Base-by-base conservation (phyloP, 2,797 vertebrate genomes). In the Pipistrellus nathusii region DNA sequence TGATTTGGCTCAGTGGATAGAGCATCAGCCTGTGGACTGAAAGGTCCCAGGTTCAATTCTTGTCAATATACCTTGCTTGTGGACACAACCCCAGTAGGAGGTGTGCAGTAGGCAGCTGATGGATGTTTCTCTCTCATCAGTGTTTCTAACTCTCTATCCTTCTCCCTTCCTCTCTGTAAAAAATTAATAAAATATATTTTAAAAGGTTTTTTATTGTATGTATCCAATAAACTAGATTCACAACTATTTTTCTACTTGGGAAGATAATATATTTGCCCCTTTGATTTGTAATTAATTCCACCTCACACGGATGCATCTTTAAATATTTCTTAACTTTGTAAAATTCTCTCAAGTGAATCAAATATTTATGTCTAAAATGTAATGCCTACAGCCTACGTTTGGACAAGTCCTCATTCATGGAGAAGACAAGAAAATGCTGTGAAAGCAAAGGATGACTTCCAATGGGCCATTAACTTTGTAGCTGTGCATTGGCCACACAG, bases 251-350 rank as follows among this genome's bases (percentile, higher is more conserved):
- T 53, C 32, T 53, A n/a, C 41, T 86, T 77, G 62, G 78, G 25
- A 94, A 77, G 32, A 82, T 68, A 93, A 92, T 51, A 35, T 48
- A 64, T 64, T 48, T 90, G 44, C 59, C 57, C 13, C 27, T 95
- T 85, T 82, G 75, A 77, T 72, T 93, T 83, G 10, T 66, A 91
- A 90, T 59, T 90, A 93, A 85, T 95, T 93, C 27, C 12, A 77
- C 21, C 59, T 86, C 32, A 95, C n/a, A 78, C 5, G 17, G 57
- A 71, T 53, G 35, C 5, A 73, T 41, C 38, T 25, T 64, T 69
- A 41, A 57, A 85, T 48, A 51, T 17, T 25, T 85, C 81, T 88
- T 71, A 46, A 89, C 18, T 87, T 95, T 38, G 46, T 59, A 80
- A 95, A 90, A 85, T 62, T 95, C 82, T 93, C 48, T 62, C 57